phyloP scores from a whole-genome alignment of 2,888 invertebrate species.

The Patella ulyssiponensis region DNA sequence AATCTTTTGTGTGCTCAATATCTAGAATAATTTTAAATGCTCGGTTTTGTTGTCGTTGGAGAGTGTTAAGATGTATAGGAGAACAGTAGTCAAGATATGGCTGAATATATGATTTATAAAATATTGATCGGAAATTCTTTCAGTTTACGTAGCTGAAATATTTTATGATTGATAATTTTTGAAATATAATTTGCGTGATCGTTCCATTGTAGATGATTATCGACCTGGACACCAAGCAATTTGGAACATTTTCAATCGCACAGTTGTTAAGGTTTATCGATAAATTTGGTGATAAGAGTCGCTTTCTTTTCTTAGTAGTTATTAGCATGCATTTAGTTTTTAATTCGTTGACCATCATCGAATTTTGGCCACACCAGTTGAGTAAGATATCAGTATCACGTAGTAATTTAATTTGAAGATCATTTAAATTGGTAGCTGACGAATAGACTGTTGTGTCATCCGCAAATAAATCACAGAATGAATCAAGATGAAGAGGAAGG shows the following conservation, averaged over 20 bases:
- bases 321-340: conserved; percentile 3
- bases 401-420: neutral
- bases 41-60: no score
- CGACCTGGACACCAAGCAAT: neutral
- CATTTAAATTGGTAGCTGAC: neutral
- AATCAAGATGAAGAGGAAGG: neutral
- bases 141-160: no score
- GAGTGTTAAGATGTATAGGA: no score
- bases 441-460: conserved; percentile 2
- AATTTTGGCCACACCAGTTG: neutral
- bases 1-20: no score
- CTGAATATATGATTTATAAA: no score
- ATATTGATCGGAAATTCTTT: no score
- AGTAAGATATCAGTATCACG: neutral
- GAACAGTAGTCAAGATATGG: no score
- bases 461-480: neutral
- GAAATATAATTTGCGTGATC: no score
- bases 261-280: neutral
- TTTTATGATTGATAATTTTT: no score
- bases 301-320: neutral
- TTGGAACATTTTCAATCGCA: neutral
- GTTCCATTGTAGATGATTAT: neutral
- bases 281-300: neutral
- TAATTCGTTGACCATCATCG: neutral
- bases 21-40: no score